Conservation (phyloP, 2,888 invertebrate genomes). For the Nyleta sp. region DNA sequence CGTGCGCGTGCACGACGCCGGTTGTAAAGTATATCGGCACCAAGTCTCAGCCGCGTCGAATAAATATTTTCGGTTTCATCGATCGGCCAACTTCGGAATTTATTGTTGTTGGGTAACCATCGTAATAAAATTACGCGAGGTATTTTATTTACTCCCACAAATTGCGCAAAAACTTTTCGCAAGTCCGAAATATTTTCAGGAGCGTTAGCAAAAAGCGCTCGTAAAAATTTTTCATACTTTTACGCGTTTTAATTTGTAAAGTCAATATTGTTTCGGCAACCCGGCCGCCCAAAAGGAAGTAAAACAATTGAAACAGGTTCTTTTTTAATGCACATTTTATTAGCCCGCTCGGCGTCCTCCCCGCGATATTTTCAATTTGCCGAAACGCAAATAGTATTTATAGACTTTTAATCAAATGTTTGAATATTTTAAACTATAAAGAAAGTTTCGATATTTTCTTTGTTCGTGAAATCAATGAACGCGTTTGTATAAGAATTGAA, state of each 20-base stretch:
- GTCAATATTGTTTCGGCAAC: conserved; percentile 11
- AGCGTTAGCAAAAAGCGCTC: conserved; percentile 25
- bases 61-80: conserved; percentile 59
- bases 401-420: no score
- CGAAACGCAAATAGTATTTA: not conserved
- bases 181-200: conserved; percentile 29
- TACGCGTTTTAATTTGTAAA: conserved; percentile 28
- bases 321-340: conserved; percentile 27
- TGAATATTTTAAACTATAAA: no score
- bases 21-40: conserved; percentile 37
- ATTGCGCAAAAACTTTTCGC: conserved; percentile 40
- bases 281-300: conserved; percentile 9
- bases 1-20: not conserved
- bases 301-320: no score
- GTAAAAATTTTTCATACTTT: conserved; percentile 43
- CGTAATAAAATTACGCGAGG: conserved; percentile 56
- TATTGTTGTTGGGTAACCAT: conserved; percentile 57
- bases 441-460: no score
- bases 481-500: no score
- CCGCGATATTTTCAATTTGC: conserved; percentile 10
- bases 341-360: not conserved
- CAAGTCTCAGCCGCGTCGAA: conserved; percentile 45
- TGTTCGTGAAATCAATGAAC: no score
- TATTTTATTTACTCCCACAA: conserved; percentile 41
- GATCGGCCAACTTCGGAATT: conserved; percentile 48